Evolutionary conservation across 2,113 vertebrate genomes (phyloP).

Genomic region (Penelope pileata): DNA sequence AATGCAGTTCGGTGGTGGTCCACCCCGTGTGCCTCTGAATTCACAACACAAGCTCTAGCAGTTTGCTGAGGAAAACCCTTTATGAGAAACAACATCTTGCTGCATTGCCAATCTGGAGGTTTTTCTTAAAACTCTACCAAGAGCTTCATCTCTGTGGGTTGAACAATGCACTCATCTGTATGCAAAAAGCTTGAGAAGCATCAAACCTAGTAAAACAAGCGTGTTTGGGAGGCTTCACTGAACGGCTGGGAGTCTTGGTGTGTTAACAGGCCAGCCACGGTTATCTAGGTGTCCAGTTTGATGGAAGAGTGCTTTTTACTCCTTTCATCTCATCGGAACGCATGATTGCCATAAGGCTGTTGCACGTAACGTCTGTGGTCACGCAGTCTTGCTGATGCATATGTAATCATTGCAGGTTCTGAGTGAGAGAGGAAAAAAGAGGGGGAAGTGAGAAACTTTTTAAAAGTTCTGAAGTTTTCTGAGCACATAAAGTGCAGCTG

Average conservation of each 20-base stretch:
- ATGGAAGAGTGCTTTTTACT: not conserved
- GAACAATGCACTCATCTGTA: not conserved
- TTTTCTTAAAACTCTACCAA: not conserved
- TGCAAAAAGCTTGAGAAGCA: not conserved
- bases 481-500: not conserved
- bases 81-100: not conserved
- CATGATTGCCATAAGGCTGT: not conserved
- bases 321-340: not conserved
- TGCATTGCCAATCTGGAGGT: not conserved
- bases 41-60: rapidly evolving
- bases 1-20: not conserved
- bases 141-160: not conserved
- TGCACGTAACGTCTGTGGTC: conserved; percentile 33
- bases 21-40: not conserved
- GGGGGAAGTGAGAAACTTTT: conserved; percentile 34
- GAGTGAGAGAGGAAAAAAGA: conserved; percentile 4
- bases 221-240: not conserved
- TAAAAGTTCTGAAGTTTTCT: not conserved
- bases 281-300: not conserved
- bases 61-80: not conserved
- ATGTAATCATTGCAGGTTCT: not conserved
- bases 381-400: not conserved
- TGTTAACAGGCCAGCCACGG: not conserved
- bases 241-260: not conserved
- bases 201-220: not conserved